phyloP scores from a whole-genome alignment of 2,113 vertebrate species.

The Crotalus tigris region DNA sequence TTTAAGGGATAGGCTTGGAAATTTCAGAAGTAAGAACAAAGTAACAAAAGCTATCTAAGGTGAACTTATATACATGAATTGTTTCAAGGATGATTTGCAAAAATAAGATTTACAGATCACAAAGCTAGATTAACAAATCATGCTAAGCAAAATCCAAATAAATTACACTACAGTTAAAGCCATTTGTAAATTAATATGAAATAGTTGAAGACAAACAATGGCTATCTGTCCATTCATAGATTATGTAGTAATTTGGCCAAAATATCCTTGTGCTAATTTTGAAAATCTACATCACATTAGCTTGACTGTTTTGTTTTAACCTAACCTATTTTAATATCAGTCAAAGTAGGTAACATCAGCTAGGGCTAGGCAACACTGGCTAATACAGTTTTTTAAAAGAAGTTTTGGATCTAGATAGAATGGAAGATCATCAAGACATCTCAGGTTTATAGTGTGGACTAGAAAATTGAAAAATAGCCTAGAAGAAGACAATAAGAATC shows the following conservation, averaged over 20 bases:
- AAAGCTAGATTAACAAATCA: not conserved
- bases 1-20: not conserved
- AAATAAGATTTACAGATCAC: not conserved
- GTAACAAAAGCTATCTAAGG: not conserved
- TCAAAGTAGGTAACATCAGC: not conserved
- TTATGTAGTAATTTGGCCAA: not conserved
- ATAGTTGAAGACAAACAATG: not conserved
- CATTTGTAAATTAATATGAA: not conserved
- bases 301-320: not conserved
- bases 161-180: not conserved
- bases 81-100: not conserved
- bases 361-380: not conserved
- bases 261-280: too few species aligned
- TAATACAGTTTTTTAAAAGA: not conserved
- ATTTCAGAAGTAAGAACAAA: not conserved
- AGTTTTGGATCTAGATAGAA: not conserved
- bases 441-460: not conserved
- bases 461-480: not conserved
- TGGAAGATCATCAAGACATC: not conserved
- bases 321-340: not conserved
- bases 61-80: not conserved
- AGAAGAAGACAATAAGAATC: not conserved
- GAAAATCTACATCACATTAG: not conserved
- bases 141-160: not conserved
- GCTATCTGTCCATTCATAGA: not conserved